Evolutionary conservation across 2,888 invertebrate genomes (phyloP).

Genomic region (Brachypalpus laphriformis): DNA sequence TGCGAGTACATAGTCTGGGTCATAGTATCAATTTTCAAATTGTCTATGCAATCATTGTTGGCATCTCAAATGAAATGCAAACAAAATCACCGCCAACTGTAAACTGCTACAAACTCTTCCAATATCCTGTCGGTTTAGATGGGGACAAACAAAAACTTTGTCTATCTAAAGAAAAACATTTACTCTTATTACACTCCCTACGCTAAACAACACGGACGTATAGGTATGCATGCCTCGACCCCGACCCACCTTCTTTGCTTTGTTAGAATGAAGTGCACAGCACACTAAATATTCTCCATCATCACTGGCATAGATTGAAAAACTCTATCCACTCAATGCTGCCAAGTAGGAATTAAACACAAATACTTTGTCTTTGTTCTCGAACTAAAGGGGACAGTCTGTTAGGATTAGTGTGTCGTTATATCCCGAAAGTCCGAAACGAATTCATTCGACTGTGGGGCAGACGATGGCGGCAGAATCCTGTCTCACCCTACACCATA

Average conservation of each 20-base stretch:
- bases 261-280: not conserved
- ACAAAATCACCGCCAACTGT: constrained; percentile 16
- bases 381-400: not conserved
- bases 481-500: not conserved
- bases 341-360: constrained; percentile 30
- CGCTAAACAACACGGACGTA: not conserved
- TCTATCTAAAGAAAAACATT: constrained; percentile 20
- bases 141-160: constrained; percentile 18
- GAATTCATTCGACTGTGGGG: not conserved
- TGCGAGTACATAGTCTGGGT: not conserved
- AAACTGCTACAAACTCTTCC: constrained; percentile 1
- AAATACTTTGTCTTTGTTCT: constrained; percentile 30
- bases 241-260: not conserved
- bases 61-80: constrained; percentile 36
- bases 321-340: not conserved
- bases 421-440: not conserved
- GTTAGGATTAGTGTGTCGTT: constrained; percentile 23
- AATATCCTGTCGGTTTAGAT: not conserved
- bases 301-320: not conserved
- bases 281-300: not conserved
- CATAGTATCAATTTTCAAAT: constrained; percentile 7
- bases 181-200: not conserved
- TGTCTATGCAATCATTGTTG: constrained; percentile 23
- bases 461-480: not conserved
- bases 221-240: too few relatives aligned